Percentiles rank a stretch among this genome's conserved stretches.
These are phyloP conservation scores for Sebastes kiyomatsui DNA, from an alignment of 2,797 vertebrate species.

Conservation along the genomic window DNA sequence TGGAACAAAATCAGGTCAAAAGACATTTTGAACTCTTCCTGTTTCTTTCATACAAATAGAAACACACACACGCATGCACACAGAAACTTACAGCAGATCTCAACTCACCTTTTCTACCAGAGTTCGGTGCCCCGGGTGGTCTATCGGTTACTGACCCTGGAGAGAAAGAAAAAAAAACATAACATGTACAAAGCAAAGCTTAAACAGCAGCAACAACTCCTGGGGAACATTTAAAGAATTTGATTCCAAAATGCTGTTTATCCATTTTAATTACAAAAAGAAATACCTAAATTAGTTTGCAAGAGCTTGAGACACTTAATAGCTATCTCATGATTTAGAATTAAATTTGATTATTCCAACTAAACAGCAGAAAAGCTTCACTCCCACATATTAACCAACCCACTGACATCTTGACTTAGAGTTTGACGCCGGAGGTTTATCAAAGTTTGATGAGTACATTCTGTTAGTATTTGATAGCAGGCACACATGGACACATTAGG, in stretches of 20 bases:
- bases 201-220: background rate
- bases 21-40: constrained; percentile 19
- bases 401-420: background rate
- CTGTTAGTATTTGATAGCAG: constrained; percentile 48
- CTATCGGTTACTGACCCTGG: constrained; percentile 98
- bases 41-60: constrained; percentile 15
- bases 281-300: background rate
- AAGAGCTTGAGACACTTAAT: background rate
- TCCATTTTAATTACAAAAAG: background rate
- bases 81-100: constrained; percentile 66
- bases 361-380: background rate
- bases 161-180: constrained; percentile 36
- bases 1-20: constrained; percentile 23
- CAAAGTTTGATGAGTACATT: constrained; percentile 28
- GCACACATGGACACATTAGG: constrained; percentile 4
- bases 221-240: background rate
- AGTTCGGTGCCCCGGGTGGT: constrained; percentile 91
- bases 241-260: background rate
- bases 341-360: background rate
- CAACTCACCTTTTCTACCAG: constrained; percentile 98
- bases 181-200: constrained; percentile 35
- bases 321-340: background rate
- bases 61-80: constrained; percentile 34
- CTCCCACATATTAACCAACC: constrained; percentile 6
- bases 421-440: constrained; percentile 8